A percentile compares a stretch with the other conserved stretches of the same genome.
Conservation (phyloP, 2,797 vertebrate genomes). For the Pelochelys cantorii region DNA sequence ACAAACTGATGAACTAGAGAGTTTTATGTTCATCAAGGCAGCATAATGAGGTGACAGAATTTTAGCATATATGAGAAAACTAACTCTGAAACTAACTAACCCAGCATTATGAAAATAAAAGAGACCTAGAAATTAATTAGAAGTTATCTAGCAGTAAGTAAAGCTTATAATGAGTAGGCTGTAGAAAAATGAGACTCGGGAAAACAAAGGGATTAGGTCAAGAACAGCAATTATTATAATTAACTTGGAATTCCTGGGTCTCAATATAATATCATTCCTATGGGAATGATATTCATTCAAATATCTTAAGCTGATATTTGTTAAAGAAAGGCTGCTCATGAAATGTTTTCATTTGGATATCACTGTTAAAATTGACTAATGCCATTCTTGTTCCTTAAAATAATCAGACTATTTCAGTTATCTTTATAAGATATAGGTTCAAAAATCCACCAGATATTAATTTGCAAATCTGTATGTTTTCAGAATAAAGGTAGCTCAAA, state of each 20-base stretch:
- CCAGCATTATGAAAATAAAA: not conserved
- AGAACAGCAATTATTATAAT: not conserved
- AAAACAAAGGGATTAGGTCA: not conserved
- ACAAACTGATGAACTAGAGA: not conserved
- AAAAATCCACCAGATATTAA: not conserved
- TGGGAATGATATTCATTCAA: not conserved
- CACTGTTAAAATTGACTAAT: not conserved
- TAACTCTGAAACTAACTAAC: not conserved
- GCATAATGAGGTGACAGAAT: not conserved
- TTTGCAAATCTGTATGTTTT: rapidly evolving
- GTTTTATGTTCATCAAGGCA: not conserved
- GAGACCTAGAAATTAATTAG: not conserved
- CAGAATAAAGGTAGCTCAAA: not conserved
- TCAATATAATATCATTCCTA: not conserved
- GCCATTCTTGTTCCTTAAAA: not conserved
- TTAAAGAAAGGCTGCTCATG: not conserved
- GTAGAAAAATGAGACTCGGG: not conserved
- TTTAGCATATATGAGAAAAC: not conserved
- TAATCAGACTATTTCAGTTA: not conserved
- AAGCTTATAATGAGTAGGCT: not conserved
- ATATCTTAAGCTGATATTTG: not conserved
- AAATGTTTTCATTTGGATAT: not conserved
- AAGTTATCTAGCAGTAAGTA: not conserved
- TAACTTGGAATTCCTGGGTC: not conserved
- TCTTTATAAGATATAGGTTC: not conserved